Evolutionary conservation across 2,113 vertebrate genomes (phyloP).

Genomic region (Vanacampus margaritifer): DNA sequence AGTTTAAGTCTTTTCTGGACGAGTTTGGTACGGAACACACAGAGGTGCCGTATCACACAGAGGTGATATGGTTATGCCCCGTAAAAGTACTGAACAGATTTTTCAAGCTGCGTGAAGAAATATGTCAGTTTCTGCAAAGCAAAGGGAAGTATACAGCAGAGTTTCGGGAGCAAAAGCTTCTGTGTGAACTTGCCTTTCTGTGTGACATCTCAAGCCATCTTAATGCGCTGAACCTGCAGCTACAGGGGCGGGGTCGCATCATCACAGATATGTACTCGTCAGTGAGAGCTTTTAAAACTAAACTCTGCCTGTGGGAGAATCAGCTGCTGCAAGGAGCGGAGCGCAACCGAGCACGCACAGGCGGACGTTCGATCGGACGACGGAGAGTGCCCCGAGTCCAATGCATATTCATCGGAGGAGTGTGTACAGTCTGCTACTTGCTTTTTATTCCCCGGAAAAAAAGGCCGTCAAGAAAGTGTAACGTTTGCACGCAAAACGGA

Average conservation of each 20-base stretch:
- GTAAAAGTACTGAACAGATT: conserved; percentile 1
- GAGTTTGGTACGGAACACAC: too few relatives aligned
- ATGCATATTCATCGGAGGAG: too few relatives aligned
- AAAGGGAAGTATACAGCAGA: conserved; percentile 32
- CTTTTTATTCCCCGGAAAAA: too few relatives aligned
- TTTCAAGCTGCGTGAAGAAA: conserved; percentile 32
- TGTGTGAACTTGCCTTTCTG: conserved; percentile 32
- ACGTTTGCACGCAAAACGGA: too few relatives aligned
- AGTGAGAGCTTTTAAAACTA: conserved; percentile 10
- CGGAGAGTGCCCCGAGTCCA: too few relatives aligned
- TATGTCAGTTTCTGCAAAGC: conserved; percentile 34
- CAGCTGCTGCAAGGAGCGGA: too few relatives aligned
- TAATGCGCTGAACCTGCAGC: conserved; percentile 26
- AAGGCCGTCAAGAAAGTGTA: too few relatives aligned
- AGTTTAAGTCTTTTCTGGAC: neutral
- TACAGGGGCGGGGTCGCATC: conserved; percentile 6
- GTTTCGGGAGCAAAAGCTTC: conserved; percentile 26
- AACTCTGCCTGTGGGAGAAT: conserved; percentile 23
- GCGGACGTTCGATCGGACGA: too few relatives aligned
- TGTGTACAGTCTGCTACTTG: too few relatives aligned
- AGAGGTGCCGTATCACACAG: conserved; percentile 15
- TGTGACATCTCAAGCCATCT: conserved; percentile 29
- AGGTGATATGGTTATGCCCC: conserved; percentile 2
- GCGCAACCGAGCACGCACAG: too few relatives aligned
- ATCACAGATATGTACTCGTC: conserved; percentile 14